Percentiles rank a stretch among this genome's conserved stretches.
Conservation (phyloP, 2,888 invertebrate genomes). For the Nemotelus nigrinus region DNA sequence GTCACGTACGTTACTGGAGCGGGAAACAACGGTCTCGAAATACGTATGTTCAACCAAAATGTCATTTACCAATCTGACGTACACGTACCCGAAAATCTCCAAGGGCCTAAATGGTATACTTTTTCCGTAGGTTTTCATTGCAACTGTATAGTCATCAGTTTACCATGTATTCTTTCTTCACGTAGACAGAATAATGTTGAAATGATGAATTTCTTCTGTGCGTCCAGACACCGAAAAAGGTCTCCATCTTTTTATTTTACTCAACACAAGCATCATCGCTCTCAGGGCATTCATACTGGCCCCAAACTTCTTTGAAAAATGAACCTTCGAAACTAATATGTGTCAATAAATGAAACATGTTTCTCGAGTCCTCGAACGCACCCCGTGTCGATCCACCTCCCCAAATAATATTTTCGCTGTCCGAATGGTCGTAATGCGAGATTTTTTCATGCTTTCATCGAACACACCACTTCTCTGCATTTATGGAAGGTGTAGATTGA, state of each 20-base stretch:
- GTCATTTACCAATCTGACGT: constrained; percentile 43
- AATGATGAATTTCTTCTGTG: constrained; percentile 39
- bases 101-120: constrained; percentile 32
- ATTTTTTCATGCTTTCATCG: constrained; percentile 1
- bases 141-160: constrained; percentile 5
- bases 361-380: constrained; percentile 17
- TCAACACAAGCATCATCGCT: neutral
- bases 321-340: constrained; percentile 48
- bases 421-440: constrained; percentile 40
- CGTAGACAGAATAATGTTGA: constrained; percentile 37
- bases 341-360: constrained; percentile 51
- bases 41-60: constrained; percentile 41
- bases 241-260: neutral
- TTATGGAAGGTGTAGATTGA: constrained; percentile 45
- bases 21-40: neutral
- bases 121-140: neutral
- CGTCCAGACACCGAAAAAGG: neutral
- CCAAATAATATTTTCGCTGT: constrained; percentile 23
- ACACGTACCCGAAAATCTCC: constrained; percentile 30
- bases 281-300: neutral
- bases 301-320: constrained; percentile 25
- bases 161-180: constrained; percentile 35
- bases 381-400: neutral
- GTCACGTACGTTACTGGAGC: constrained; percentile 35
- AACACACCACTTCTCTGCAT: constrained; percentile 9